Conservation (phyloP, 2,113 vertebrate genomes). For the Heterotis niloticus region DNA sequence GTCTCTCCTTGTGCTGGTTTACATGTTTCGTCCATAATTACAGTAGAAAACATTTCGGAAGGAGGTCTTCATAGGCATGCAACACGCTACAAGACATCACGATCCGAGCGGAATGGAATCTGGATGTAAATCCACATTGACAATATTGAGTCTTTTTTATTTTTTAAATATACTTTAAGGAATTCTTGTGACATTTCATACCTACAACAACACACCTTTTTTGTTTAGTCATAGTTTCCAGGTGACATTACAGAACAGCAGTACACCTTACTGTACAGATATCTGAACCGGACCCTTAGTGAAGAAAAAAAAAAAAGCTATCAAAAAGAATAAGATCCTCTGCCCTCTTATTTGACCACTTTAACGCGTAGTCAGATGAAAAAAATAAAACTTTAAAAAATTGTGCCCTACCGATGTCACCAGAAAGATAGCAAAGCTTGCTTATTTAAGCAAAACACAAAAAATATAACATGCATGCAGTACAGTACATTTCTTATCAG, state of each 20-base stretch:
- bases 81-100: conserved; percentile 61
- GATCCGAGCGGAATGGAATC: conserved; percentile 48
- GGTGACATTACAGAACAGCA: neutral
- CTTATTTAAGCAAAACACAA: conserved; percentile 9
- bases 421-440: conserved; percentile 1
- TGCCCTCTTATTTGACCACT: neutral
- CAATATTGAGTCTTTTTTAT: conserved; percentile 38
- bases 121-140: conserved; percentile 53
- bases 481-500: conserved; percentile 22
- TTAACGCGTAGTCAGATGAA: neutral
- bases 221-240: neutral
- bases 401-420: neutral
- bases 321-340: neutral
- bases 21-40: conserved; percentile 42
- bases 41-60: conserved; percentile 50
- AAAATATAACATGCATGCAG: conserved; percentile 18
- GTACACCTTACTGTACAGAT: conserved; percentile 12
- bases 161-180: conserved; percentile 18
- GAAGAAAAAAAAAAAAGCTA: neutral
- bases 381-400: neutral
- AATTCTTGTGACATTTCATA: conserved; percentile 9
- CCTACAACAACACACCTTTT: neutral
- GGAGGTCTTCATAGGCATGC: conserved; percentile 58
- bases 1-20: conserved; percentile 32
- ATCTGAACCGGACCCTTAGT: neutral